Percentiles rank a stretch among this genome's conserved stretches.
Evolutionary conservation across 2,113 vertebrate genomes (phyloP).

Genomic region (Camelus dromedarius): DNA sequence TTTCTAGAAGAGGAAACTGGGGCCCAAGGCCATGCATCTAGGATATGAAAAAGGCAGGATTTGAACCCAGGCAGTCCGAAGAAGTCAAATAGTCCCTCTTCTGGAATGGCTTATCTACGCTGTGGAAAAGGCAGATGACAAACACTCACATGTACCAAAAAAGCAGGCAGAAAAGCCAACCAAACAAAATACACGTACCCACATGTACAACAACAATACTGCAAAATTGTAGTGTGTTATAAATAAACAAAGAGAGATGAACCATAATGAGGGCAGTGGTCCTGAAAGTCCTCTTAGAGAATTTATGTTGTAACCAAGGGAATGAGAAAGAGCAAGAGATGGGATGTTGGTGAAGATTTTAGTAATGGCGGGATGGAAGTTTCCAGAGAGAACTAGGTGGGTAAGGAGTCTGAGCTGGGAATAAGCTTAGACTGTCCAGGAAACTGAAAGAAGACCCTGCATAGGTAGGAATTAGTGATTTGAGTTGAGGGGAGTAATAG

Average conservation of each 20-base stretch:
- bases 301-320: not conserved
- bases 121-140: not conserved
- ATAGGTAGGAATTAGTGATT: not conserved
- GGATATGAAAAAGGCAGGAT: not conserved
- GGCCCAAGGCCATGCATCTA: not conserved
- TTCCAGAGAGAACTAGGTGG: not conserved
- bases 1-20: not conserved
- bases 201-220: not conserved
- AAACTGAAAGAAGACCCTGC: not conserved
- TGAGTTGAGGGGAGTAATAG: fast-evolving
- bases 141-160: fast-evolving
- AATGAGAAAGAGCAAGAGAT: not conserved
- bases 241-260: not conserved
- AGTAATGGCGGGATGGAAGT: not conserved
- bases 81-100: not conserved
- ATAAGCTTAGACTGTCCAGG: not conserved
- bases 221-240: not conserved
- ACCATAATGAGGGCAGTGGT: fast-evolving
- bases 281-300: not conserved
- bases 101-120: not conserved
- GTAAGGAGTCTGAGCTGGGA: constrained; percentile 11
- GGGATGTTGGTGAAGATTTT: fast-evolving
- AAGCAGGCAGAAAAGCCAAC: not conserved
- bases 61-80: not conserved
- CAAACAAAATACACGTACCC: not conserved